Conservation (phyloP, 2,888 invertebrate genomes). For the Galeopsomyia nigrocyanea region DNA sequence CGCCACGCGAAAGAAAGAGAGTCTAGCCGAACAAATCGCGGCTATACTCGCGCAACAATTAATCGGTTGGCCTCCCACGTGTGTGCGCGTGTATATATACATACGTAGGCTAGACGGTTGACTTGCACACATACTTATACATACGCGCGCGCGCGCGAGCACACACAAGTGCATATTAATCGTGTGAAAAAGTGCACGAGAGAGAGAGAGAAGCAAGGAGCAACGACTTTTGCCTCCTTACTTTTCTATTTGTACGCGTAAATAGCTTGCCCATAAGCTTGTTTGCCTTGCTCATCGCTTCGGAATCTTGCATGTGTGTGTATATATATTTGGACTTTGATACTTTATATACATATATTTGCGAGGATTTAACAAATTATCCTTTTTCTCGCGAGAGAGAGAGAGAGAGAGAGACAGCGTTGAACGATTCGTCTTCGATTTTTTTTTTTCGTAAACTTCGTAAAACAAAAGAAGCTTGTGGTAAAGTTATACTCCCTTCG, state of each 20-base stretch:
- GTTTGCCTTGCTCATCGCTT: no score
- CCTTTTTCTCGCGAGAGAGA: no score
- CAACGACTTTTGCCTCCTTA: slow-evolving; percentile 15
- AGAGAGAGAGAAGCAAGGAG: slow-evolving; percentile 27
- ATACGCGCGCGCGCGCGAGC: not conserved
- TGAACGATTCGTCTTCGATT: not conserved
- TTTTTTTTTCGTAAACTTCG: not conserved
- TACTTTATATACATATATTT: no score
- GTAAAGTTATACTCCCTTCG: not conserved
- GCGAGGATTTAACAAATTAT: no score
- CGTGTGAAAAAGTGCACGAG: slow-evolving; percentile 51
- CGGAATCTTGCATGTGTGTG: no score
- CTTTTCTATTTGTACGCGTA: no score
- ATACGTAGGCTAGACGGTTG: slow-evolving; percentile 23
- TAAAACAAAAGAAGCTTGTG: no score
- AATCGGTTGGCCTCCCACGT: slow-evolving; percentile 19
- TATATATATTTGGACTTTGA: no score
- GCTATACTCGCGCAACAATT: slow-evolving; percentile 22
- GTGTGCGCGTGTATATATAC: not conserved
- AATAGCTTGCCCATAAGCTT: no score
- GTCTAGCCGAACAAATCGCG: slow-evolving; percentile 18
- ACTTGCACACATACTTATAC: slow-evolving; percentile 4
- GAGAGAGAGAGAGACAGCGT: no score
- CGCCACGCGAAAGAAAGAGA: not conserved
- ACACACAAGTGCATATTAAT: slow-evolving; percentile 49